Base-by-base conservation (phyloP, 1,140 invertebrate genomes). In the Antheraea pernyi region DNA sequence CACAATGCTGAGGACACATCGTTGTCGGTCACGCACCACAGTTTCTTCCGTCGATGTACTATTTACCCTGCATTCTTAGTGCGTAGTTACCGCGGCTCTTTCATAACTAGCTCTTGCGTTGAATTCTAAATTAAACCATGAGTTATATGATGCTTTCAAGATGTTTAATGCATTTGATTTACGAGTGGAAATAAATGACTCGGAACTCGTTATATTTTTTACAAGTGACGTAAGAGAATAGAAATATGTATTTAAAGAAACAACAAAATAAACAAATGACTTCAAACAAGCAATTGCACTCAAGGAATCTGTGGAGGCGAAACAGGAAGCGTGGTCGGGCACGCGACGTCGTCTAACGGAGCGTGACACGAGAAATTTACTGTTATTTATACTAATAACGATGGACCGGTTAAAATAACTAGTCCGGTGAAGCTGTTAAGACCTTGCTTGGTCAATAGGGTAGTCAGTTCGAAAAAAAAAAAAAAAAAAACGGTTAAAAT, bases 331-430 rank as follows among this genome's bases (percentile, higher is more conserved):
- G 71, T 73, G 66, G 67, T 39, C 70, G 73, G 77, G 77, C 89
- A 91, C 89, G 89, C 89, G 83, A 89, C 83, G 80, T 68, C 62
- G 67, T 68, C 84, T 87, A 91, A 87, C 87, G 86, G 89, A 89
- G 83, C 89, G 89, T 86, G 82, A 81, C 81, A 80, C 74, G 82
- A 91, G 86, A 89, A 91, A 91, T 91, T 89, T 88, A 88, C 89
- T 84, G 89, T 91, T 89, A 88, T 87, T 88, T 88, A 87, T 88
- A 89, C 81, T 79, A 83, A 77, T 42, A 67, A 75, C 72, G 70
- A 75, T 77, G 78, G 69, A 73, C 71, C 69, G 67, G 75, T 79
- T 78, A 39, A 74, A 83, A 80, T 78, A 84, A 84, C 81, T 77
- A 84, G 84, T 85, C n/a, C n/a, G n/a, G n/a, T n/a, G n/a, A n/a